Base-by-base conservation (phyloP, 1,140 invertebrate species). In the Drosophila baimaii region DNA sequence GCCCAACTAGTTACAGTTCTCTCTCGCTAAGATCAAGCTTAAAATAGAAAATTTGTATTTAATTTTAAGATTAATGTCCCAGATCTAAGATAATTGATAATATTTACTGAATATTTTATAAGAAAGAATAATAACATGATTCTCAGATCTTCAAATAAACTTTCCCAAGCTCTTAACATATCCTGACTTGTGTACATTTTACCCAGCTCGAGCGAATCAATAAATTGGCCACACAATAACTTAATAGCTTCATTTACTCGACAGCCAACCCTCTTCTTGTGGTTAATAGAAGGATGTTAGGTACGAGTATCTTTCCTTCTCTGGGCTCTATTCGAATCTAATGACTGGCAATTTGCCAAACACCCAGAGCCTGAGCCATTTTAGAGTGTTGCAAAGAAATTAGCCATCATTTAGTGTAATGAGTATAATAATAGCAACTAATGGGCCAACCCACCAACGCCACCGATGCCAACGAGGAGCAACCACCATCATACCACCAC, bases 321-420 rank as follows among this genome's bases (percentile, higher is more conserved):
- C 35, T 21, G 6, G 31, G 15, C 49, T 58, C 43, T 33, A 33
- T 70, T 47, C 41, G 41, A 49, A 57, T 71, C 66, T 85, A 85
- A 85, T 85, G 79, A 82, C 62, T 79, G 39, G 59, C 47, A 76
- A 86, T 86, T 86, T 86, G 83, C 83, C 73, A 77, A 64, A 82
- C 79, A 88, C 64, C 79, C 75, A 46, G 43, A 39, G 41, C 35
- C 39, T 23, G 10, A 59, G 31, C 61, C 79, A 83, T 79, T 86
- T 86, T 86, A 86, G 79, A 86, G 82, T 88, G 83, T 88, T 88
- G 78, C 74, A 79, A 88, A 86, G 83, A 86, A 88, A 86, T 86
- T 86, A 86, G 83, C 83, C 56, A 79, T 66, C 79, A 86, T 86
- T 85, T 86, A 86, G 79, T 64, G 63, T 86, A 86, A 86, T 86